phyloP scores from a whole-genome alignment of 2,797 vertebrate genomes.

The Alexandromys oeconomus region DNA sequence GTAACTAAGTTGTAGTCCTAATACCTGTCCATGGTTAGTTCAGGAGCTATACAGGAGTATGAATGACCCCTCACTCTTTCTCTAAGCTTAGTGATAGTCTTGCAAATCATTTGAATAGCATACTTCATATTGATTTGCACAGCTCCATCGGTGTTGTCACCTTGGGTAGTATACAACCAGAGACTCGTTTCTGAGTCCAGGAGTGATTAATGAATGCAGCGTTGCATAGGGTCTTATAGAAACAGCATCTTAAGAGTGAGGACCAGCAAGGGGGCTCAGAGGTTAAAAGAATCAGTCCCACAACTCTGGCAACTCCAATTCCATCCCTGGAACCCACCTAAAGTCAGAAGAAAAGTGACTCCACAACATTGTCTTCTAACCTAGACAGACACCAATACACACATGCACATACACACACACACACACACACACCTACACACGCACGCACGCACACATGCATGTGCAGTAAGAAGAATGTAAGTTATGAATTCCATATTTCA shows the following conservation, averaged over 20 bases:
- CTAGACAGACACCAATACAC: background rate
- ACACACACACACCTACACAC: too few species aligned
- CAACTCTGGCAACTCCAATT: background rate
- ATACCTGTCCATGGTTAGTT: background rate
- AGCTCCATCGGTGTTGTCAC: background rate
- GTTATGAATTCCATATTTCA: background rate
- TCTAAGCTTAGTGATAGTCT: background rate
- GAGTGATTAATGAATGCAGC: conserved; percentile 1
- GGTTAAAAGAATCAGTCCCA: background rate
- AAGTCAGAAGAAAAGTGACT: background rate
- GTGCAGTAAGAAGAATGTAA: background rate
- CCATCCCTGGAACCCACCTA: background rate
- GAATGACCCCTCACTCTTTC: background rate
- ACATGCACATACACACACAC: background rate
- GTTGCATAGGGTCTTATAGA: background rate
- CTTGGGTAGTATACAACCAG: background rate
- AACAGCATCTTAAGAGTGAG: background rate
- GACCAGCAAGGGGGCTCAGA: background rate
- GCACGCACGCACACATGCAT: too few species aligned
- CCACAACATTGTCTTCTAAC: background rate
- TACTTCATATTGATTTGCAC: background rate
- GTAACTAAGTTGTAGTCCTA: background rate
- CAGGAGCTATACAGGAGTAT: background rate
- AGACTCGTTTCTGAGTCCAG: background rate
- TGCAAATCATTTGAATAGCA: background rate